Evolutionary conservation across 2,888 invertebrate species (phyloP), one percentile per base, ranked within the genome.

Genomic region (Odontocerum albicorne): DNA sequence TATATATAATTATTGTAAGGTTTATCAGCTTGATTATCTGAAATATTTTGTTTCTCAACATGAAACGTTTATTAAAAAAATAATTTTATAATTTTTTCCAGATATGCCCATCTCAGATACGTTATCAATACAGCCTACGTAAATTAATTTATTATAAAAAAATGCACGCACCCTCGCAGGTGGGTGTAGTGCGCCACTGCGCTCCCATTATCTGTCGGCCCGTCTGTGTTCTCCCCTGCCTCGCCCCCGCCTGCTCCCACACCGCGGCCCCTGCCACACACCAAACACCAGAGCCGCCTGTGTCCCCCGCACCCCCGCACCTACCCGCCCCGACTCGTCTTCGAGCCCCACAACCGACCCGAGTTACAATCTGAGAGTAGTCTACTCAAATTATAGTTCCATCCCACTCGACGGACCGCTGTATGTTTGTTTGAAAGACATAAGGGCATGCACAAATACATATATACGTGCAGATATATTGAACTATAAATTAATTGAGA

Each of bases 131-230:
- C 27, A 7, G 6, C 8, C 8, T 10, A 27, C 27, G 10, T 16
- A 4, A 15, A 38, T 15, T 16, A 15, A 16, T 38, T 38, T 15
- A 3, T 15, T 38, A 15, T 38, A 4, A 38, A 38, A 38, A 38
- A 10, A 38, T 13, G 38, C 16, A 22, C 13, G n/a, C 22, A 45
- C 19, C 16, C 22, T 15, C 12, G 36, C 45, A 46, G 36, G 45
- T 45, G 44, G 36, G 46, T 13, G 36, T 35, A 10, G 47, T 32
- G 35, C 39, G 19, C 44, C 55, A 38, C 49, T 57, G 52, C 32
- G 27, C 19, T 47, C 16, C 51, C 52, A 57, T 57, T 57, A 57
- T 57, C 57, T 59, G 59, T 39, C 60, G 60, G 57, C 51, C 50
- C 46, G 50, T 60, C 56, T 57, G 51, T 47, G 58, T 22, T 35